A percentile compares a stretch with the other conserved stretches of the same genome.
Conservation (phyloP, 35 echinoderm and acorn worm species). For the Strongylocentrotus purpuratus region DNA sequence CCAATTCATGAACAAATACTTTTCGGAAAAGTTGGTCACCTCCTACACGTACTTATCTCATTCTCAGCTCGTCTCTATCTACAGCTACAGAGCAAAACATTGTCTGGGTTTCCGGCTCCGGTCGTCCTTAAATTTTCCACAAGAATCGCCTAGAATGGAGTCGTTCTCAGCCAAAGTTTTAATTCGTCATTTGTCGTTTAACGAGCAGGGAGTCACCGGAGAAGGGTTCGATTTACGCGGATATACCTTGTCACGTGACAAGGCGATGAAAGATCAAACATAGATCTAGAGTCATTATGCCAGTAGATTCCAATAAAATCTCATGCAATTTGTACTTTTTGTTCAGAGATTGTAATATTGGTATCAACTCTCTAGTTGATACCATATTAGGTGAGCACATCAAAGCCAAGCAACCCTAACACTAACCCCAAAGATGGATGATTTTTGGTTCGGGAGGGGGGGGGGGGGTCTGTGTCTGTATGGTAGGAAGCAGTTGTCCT, state of each 20-base stretch:
- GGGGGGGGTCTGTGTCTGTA: no score
- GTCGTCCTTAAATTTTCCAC: not conserved
- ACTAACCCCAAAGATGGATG: no score
- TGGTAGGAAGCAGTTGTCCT: no score
- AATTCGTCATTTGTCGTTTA: constrained; percentile 25
- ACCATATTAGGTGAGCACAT: no score
- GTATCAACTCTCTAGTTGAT: no score
- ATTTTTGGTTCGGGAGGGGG: no score
- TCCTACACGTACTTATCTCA: not conserved
- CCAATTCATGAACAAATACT: no score
- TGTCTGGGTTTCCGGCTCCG: not conserved
- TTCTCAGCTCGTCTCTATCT: not conserved
- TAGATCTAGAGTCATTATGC: not conserved
- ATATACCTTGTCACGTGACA: constrained; percentile 3
- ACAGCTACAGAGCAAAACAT: not conserved
- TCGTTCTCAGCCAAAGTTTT: constrained; percentile 1
- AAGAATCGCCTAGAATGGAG: not conserved
- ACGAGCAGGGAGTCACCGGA: not conserved
- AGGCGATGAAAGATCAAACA: not conserved
- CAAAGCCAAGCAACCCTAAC: no score
- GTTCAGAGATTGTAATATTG: not conserved
- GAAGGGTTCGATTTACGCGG: not conserved
- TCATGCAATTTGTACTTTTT: not conserved
- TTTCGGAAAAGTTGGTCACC: not conserved
- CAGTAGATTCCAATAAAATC: not conserved